phyloP scores from a whole-genome alignment of 2,797 vertebrate genomes.

The Valencia hispanica region DNA sequence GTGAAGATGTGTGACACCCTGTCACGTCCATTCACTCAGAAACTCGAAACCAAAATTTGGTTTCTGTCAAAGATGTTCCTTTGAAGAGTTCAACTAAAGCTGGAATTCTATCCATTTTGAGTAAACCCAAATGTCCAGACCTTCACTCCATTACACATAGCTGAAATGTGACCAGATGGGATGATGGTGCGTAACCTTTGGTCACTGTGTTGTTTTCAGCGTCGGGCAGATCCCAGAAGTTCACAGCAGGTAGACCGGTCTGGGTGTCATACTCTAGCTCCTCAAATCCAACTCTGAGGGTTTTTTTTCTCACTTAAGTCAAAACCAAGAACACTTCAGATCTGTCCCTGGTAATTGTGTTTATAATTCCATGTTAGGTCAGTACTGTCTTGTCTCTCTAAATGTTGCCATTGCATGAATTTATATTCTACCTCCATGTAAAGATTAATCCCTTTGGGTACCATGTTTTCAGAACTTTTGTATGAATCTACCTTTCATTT shows the following conservation, averaged over 20 bases:
- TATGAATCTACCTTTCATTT: conserved; percentile 51
- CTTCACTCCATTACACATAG: conserved; percentile 36
- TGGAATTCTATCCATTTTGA: conserved; percentile 48
- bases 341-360: neutral
- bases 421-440: conserved; percentile 27
- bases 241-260: conserved; percentile 55
- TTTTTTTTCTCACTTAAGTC: neutral
- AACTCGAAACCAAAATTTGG: conserved; percentile 37
- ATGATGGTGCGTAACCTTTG: conserved; percentile 15
- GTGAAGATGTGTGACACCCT: conserved; percentile 28
- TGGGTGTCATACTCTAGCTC: conserved; percentile 6
- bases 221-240: conserved; percentile 33
- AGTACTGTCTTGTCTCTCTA: conserved; percentile 29
- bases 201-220: conserved; percentile 20
- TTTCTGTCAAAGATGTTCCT: conserved; percentile 28
- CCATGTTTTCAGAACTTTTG: conserved; percentile 27
- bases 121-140: conserved; percentile 38
- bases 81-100: conserved; percentile 34
- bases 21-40: conserved; percentile 51
- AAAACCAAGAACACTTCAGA: neutral
- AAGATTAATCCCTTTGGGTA: conserved; percentile 49
- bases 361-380: conserved; percentile 36
- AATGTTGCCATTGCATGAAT: conserved; percentile 35
- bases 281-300: neutral
- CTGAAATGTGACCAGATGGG: conserved; percentile 67